These are phyloP conservation scores for Thermophis baileyi DNA, from an alignment of 2,113 vertebrate genomes.

Conservation along the genomic window DNA sequence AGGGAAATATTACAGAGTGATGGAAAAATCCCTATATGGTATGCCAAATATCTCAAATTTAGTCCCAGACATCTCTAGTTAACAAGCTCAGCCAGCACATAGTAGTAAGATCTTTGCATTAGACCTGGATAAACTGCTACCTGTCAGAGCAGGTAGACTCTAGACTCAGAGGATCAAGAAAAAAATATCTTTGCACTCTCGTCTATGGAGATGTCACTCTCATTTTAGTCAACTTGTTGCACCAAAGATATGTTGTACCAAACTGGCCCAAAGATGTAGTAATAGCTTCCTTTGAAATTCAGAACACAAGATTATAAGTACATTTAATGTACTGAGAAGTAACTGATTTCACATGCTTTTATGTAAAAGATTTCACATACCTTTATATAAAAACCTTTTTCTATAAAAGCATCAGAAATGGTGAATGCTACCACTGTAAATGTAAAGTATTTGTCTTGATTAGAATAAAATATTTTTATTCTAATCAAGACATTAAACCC, in stretches of 20 bases:
- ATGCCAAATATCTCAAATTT: neutral
- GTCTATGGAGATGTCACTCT: neutral
- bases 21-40: neutral
- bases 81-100: neutral
- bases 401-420: neutral
- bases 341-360: neutral
- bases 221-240: neutral
- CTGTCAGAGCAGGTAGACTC: neutral
- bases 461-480: neutral
- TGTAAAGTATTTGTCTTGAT: slow-evolving; percentile 2
- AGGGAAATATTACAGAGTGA: neutral
- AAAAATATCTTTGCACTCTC: neutral
- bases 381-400: neutral
- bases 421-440: slow-evolving; percentile 23
- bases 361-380: neutral
- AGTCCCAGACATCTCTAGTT: neutral
- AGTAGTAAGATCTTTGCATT: neutral
- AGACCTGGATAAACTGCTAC: neutral
- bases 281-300: neutral
- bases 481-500: neutral
- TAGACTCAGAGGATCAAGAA: neutral
- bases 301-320: neutral
- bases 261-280: neutral
- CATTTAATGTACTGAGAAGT: neutral
- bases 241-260: neutral